Base-by-base conservation (phyloP, 2,797 vertebrate species). In the Naso thynnoides region DNA sequence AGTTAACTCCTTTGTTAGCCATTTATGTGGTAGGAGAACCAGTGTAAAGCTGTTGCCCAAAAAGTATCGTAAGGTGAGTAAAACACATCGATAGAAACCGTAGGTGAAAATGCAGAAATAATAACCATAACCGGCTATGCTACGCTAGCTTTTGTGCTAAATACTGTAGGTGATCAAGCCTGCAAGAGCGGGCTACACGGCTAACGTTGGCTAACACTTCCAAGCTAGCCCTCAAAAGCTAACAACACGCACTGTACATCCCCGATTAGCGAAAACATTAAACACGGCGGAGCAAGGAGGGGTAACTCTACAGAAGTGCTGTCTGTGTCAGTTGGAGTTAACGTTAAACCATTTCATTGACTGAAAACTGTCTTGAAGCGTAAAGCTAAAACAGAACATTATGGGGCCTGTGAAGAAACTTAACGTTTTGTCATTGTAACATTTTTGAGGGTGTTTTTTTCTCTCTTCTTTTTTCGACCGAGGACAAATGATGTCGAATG, bases 51-150 rank as follows among this genome's bases (percentile, higher is more conserved):
- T 19, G 33, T 15, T 52, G 45, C 26, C 2, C 54, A 23, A 21
- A n/a, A 63, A 60, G 1, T 7, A 49, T 10, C 27, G 19, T 0
- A 24, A 67, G 88, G 92, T 92, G 73, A 85, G 90, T 86, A 13
- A 38, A 41, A 49, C 10, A 10, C 21, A 14, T 1, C 3, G 2
- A 10, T 1, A 11, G 10, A 11, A 24, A 52, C 53, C 0, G 1
- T 23, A 0, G 8, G 4, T 39, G 23, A 16, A 55, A 36, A 45
- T 6, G 16, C 27, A 33, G 4, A 48, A 13, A 52, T 4, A 36
- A 56, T n/a, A 16, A 23, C 9, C 58, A 31, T 27, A 64, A 33
- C 33, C 15, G 14, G 47, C 65, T 54, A 26, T 63, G 50, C 19
- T 57, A 27, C 33, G 68, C 31, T 65, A 85, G 77, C 76, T 49